These are phyloP conservation scores for Sturmia bella DNA, from an alignment of 2,888 invertebrate species.

Conservation along the genomic window DNA sequence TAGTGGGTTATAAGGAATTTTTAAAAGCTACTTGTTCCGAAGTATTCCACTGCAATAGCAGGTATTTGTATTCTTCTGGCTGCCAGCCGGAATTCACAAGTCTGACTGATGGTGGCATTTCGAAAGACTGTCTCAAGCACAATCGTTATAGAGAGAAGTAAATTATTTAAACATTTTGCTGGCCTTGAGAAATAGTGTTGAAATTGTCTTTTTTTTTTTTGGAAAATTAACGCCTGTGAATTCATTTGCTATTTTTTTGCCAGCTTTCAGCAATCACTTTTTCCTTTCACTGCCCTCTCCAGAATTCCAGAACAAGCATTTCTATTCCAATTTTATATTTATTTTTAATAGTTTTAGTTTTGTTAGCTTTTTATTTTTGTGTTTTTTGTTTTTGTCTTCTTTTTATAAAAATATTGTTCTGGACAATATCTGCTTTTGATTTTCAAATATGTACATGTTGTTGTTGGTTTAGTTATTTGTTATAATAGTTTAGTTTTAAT, in stretches of 20 bases:
- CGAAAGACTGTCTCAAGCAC: too few relatives aligned
- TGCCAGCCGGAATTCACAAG: too few relatives aligned
- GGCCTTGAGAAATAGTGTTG: too few relatives aligned
- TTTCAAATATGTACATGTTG: slow-evolving; percentile 70
- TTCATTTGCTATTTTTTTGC: too few relatives aligned
- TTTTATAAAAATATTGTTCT: slow-evolving; percentile 48
- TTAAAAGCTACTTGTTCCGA: background rate
- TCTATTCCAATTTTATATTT: background rate
- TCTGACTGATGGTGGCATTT: too few relatives aligned
- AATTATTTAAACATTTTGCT: too few relatives aligned
- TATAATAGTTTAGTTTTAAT: slow-evolving; percentile 62
- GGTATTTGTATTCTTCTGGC: background rate
- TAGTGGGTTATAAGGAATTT: slow-evolving; percentile 22
- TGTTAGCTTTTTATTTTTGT: slow-evolving; percentile 41
- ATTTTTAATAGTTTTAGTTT: slow-evolving; percentile 48
- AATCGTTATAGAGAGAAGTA: too few relatives aligned
- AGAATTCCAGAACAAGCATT: background rate
- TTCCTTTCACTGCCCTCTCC: too few relatives aligned
- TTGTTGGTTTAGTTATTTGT: slow-evolving; percentile 36
- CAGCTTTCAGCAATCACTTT: too few relatives aligned
- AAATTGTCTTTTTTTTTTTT: too few relatives aligned
- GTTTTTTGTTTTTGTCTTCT: slow-evolving; percentile 43
- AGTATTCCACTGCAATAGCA: background rate
- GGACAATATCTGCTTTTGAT: slow-evolving; percentile 55
- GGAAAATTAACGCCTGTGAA: too few relatives aligned